These are phyloP conservation scores for Drosophila falleni DNA, from an alignment of 2,888 invertebrate species.

Conservation along the genomic window DNA sequence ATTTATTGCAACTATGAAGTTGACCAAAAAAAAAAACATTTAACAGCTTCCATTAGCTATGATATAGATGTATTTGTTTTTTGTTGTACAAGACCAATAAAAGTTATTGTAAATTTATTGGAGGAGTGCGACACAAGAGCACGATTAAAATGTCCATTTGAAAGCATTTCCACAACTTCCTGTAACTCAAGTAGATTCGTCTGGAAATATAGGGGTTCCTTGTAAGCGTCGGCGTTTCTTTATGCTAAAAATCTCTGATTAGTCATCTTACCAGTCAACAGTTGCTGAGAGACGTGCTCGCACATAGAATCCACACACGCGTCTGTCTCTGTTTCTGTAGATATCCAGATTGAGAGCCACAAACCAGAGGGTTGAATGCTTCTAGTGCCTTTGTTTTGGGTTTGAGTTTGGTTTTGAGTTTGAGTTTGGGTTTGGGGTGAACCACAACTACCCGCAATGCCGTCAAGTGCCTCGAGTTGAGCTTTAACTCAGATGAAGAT, in stretches of 20 bases:
- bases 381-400: conserved; percentile 7
- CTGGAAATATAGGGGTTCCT: conserved; percentile 16
- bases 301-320: conserved; percentile 7
- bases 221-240: conserved; percentile 17
- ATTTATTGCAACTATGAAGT: background rate
- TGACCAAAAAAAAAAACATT: background rate
- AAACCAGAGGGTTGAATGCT: conserved; percentile 14
- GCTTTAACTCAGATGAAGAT: conserved; percentile 13
- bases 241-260: conserved; percentile 13
- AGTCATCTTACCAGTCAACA: conserved; percentile 22
- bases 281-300: conserved; percentile 18
- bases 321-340: conserved; percentile 1
- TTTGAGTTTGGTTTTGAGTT: background rate
- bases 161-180: conserved; percentile 16
- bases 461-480: conserved; percentile 21
- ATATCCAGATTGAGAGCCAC: conserved; percentile 13
- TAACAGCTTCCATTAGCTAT: background rate
- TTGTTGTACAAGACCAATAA: background rate
- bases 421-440: conserved; percentile 8
- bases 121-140: background rate
- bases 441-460: conserved; percentile 25
- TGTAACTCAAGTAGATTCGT: conserved; percentile 17
- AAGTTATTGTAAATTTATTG: background rate
- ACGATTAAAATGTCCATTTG: conserved; percentile 8
- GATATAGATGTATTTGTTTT: background rate